phyloP scores from a whole-genome alignment of 1,140 invertebrate species.

The Dendrolimus kikuchii region DNA sequence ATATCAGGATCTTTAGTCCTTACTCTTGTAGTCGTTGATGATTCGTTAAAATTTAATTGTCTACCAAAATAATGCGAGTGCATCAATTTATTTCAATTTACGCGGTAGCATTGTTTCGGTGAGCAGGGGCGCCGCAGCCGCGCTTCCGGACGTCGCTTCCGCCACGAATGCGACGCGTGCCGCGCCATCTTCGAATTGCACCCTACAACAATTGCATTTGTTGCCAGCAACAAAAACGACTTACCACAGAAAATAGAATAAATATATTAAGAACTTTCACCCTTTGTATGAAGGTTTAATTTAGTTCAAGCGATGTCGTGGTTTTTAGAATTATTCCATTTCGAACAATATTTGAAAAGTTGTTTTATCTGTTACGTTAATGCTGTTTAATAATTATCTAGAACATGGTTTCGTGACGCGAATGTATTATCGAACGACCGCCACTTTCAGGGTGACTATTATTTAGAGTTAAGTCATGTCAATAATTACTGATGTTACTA shows the following conservation, averaged over 20 bases:
- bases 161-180: slow-evolving; percentile 62
- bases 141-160: slow-evolving; percentile 58
- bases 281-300: slow-evolving; percentile 10
- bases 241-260: slow-evolving; percentile 15
- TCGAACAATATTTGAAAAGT: slow-evolving; percentile 25
- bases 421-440: slow-evolving; percentile 28
- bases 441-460: slow-evolving; percentile 33
- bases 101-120: slow-evolving; percentile 61
- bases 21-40: slow-evolving; percentile 22
- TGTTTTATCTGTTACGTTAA: slow-evolving; percentile 58
- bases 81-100: slow-evolving; percentile 72
- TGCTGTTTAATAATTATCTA: slow-evolving; percentile 65
- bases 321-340: slow-evolving; percentile 15
- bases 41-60: slow-evolving; percentile 32
- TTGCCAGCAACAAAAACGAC: slow-evolving; percentile 40
- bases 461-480: slow-evolving; percentile 45
- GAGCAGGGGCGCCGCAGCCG: slow-evolving; percentile 46
- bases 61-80: slow-evolving; percentile 44
- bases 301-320: slow-evolving; percentile 6
- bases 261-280: slow-evolving; percentile 15
- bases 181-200: slow-evolving; percentile 61
- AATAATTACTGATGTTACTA: slow-evolving; percentile 6
- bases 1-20: slow-evolving; percentile 8
- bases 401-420: slow-evolving; percentile 35
- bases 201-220: slow-evolving; percentile 51